Evolutionary conservation across 2,797 vertebrate species (phyloP), one percentile per base, ranked within the genome.

Genomic region (Poliocrania exsul): DNA sequence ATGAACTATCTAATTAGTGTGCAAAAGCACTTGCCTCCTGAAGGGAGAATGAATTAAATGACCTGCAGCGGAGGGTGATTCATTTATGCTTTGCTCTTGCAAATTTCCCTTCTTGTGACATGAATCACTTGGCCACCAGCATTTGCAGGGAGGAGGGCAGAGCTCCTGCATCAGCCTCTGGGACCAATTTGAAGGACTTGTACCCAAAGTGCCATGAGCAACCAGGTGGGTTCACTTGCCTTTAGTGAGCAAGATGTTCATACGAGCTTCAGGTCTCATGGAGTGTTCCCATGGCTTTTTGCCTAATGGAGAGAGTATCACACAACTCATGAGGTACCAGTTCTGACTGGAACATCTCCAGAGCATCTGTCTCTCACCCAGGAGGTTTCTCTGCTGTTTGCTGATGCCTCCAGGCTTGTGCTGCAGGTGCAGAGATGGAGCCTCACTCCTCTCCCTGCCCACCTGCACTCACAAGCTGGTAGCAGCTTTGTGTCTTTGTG

Each of bases 1-100:
- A 94, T 95, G 93, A 95, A 77, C 77, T 96, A 77, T 85, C 87
- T 97, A 97, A 97, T 97, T 96, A 96, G 53, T 87, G 87, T 87
- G 93, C 84, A 92, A 62, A 97, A 95, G 28, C 2, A 5, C 85
- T 96, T 88, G 24, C 44, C 84, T 95, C 85, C 82, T 77, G 86
- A 80, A 95, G 94, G 92, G 71, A 95, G 75, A 81, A 88, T 70
- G 90, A 83, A 95, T 95, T 94, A 91, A 93, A 95, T 90, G 92
- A 83, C 88, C 90, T 82, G 74, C 2, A 3, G 88, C 4, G 0
- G 40, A 90, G 85, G 62, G 42, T 93, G 93, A 96, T 93, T 93
- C 66, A 89, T 95, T 90, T 84, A 53, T 83, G 46, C 72, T 77
- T 74, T 33, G 73, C 57, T 94, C 67, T 87, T 37, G n/a, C 47